These are phyloP conservation scores for Rattus rattus DNA, from an alignment of 2,113 vertebrate genomes.

Conservation along the genomic window DNA sequence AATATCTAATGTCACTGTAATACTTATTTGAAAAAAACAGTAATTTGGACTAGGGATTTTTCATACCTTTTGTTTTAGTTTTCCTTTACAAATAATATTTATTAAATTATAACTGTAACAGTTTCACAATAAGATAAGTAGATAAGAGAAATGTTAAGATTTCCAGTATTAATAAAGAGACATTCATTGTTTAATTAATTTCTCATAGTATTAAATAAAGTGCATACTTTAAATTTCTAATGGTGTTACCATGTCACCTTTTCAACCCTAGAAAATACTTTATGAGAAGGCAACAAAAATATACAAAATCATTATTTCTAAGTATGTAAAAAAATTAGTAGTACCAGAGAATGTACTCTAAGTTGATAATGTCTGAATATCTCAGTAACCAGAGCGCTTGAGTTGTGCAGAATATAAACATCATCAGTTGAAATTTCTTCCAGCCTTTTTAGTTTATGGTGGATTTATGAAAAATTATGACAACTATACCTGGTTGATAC, in stretches of 20 bases:
- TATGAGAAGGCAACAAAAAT: background rate
- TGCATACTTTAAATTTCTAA: background rate
- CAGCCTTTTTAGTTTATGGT: background rate
- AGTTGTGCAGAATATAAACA: background rate
- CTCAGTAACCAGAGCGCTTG: background rate
- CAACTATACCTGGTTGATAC: background rate
- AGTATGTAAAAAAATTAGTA: background rate
- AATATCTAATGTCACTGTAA: background rate
- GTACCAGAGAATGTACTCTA: background rate
- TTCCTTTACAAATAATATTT: background rate
- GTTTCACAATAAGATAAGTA: background rate
- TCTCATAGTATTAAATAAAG: slow-evolving; percentile 19
- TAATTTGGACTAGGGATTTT: slow-evolving; percentile 34
- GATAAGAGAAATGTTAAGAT: slow-evolving; percentile 25
- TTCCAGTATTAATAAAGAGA: slow-evolving; percentile 6
- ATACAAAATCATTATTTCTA: background rate
- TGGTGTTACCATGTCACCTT: background rate
- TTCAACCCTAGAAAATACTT: slow-evolving; percentile 4
- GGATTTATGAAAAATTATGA: background rate
- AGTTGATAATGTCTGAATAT: background rate
- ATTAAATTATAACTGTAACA: background rate
- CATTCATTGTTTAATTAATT: background rate
- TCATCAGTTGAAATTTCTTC: background rate
- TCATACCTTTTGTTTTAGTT: background rate
- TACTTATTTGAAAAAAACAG: background rate